These are phyloP conservation scores for Willisornis vidua DNA, from an alignment of 2,113 vertebrate species.

Conservation along the genomic window DNA sequence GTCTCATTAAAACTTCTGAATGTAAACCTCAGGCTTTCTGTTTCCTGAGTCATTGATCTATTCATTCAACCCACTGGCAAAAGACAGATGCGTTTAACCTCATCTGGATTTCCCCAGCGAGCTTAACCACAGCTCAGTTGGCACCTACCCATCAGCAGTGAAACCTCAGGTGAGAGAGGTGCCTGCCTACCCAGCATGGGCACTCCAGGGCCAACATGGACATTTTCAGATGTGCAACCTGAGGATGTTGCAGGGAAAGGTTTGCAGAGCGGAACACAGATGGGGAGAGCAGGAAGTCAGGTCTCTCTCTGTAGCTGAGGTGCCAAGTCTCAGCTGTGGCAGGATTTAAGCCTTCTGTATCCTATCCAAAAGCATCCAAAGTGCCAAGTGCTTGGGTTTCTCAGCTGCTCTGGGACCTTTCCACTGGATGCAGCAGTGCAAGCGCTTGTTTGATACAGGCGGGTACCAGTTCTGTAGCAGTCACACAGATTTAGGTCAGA, in stretches of 20 bases:
- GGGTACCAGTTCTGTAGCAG: neutral
- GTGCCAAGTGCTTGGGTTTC: neutral
- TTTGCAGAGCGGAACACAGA: neutral
- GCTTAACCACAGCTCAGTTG: neutral
- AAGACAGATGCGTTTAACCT: neutral
- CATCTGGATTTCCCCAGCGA: neutral
- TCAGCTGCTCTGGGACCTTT: neutral
- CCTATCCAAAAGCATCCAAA: neutral
- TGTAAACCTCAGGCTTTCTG: neutral
- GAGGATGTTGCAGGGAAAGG: fast-evolving
- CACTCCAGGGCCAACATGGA: neutral
- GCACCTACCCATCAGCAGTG: neutral
- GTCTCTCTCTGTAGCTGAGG: neutral
- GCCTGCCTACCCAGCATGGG: neutral
- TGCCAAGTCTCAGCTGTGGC: neutral
- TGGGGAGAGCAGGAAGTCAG: neutral
- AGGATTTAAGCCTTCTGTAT: neutral
- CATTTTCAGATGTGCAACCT: neutral
- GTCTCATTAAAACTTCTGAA: neutral
- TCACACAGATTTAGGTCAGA: constrained; percentile 5
- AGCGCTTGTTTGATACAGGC: neutral
- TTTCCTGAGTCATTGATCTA: neutral
- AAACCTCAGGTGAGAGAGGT: neutral
- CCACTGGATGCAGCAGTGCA: neutral
- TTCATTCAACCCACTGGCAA: neutral